Evolutionary conservation across 2,888 invertebrate genomes (phyloP), one percentile per base, ranked within the genome.

Genomic region (Dasysyrphus tricinctus): DNA sequence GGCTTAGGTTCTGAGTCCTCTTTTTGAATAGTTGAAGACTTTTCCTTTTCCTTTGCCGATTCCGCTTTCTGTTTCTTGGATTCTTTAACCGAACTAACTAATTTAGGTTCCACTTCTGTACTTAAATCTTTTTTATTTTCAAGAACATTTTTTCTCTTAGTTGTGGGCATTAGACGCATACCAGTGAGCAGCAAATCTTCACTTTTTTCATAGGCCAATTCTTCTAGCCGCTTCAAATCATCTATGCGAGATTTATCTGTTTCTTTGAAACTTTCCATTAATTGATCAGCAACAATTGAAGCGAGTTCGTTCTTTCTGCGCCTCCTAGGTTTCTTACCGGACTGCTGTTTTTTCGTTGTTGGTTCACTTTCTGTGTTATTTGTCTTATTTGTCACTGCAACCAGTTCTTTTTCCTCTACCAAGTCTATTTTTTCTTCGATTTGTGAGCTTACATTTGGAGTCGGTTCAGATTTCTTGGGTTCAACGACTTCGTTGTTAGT

Each of bases 261-360:
- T 85, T 90, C 90, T 87, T 93, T 93, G 42, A 93, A 93, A 88
- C 93, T 93, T 70, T 93, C 93, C 56, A 93, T 63, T 47, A 93
- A 87, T 78, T 93, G 93, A 89, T 93, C 93, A 3, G 93, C 93
- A 51, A 93, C 92, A 88, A 93, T 93, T 42, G 93, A 92, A 0
- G 93, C 92, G 47, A 93, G 83, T 54, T 93, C 93, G 86, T 92
- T 93, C 82, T 92, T 92, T n/a, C 93, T 90, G 5, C 92, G 89
- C 0, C 91, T 88, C 5, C 92, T 89, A 67, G 91, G 91, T 77
- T 90, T 90, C 54, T 91, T 90, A 2, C 89, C 75, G 8, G 87
- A 73, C 11, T 90, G 90, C 2, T 73, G 61, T n/a, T 77, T 85
- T n/a, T 24, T 76, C 24, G 70, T 42, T 32, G 56, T 7, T 7